These are phyloP conservation scores for Vombatus ursinus DNA, from an alignment of 2,113 vertebrate species.

Conservation along the genomic window DNA sequence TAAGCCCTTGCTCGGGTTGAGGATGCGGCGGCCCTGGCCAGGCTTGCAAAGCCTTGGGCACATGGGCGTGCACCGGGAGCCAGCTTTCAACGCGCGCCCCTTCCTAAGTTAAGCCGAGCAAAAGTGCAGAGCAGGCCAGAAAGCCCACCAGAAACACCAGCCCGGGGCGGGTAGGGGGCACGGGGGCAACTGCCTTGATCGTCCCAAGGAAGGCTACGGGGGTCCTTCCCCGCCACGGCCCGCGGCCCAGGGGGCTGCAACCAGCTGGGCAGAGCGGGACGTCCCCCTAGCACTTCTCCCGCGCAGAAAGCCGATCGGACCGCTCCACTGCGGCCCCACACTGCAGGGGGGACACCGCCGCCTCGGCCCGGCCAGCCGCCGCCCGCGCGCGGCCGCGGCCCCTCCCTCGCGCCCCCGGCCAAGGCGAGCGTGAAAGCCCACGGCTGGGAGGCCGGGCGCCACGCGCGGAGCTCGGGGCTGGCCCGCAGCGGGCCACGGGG, in stretches of 20 bases:
- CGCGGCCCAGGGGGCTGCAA: not conserved
- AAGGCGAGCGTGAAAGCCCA: not conserved
- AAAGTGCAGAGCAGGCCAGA: not conserved
- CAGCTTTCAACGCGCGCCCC: not conserved
- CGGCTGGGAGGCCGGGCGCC: not conserved
- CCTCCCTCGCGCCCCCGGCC: not conserved
- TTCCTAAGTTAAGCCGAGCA: not conserved
- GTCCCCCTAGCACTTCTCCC: slow-evolving; percentile 67
- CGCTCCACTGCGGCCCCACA: slow-evolving; percentile 70
- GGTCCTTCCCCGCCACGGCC: not conserved
- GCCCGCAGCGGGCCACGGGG: not conserved
- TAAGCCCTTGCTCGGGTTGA: too few relatives aligned
- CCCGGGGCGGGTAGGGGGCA: not conserved
- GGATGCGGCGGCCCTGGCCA: too few relatives aligned
- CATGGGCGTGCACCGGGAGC: not conserved
- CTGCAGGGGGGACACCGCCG: slow-evolving; percentile 50
- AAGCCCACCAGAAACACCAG: not conserved
- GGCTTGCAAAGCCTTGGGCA: too few relatives aligned
- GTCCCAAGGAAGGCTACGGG: rapidly evolving
- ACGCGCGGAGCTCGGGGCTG: not conserved
- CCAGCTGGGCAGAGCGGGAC: slow-evolving; percentile 50
- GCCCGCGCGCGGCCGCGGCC: rapidly evolving
- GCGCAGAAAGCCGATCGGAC: slow-evolving; percentile 67
- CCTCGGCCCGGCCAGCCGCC: not conserved
- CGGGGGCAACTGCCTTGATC: not conserved